A percentile compares a stretch with the other conserved stretches of the same genome.
These are phyloP conservation scores for Adoxophyes honmai DNA, from an alignment of 1,140 invertebrate genomes.

Conservation along the genomic window DNA sequence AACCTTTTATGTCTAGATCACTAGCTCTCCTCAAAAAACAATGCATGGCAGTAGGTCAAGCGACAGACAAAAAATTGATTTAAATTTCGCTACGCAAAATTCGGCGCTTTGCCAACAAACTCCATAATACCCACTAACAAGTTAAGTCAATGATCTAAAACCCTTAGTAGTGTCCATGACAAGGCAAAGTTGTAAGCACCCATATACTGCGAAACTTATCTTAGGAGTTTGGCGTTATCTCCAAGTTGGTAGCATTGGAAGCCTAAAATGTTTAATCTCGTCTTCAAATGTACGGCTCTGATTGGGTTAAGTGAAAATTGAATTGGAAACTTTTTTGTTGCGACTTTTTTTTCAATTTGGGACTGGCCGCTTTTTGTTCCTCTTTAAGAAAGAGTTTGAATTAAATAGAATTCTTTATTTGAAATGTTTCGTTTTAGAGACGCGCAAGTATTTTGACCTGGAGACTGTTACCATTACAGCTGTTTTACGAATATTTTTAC, in stretches of 20 bases:
- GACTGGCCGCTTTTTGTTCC: not conserved
- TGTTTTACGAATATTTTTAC: no score
- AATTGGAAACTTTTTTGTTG: conserved; percentile 1
- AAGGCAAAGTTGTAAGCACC: not conserved
- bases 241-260: conserved; percentile 1
- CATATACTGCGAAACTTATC: conserved; percentile 6
- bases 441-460: no score
- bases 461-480: no score
- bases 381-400: not conserved
- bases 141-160: not conserved
- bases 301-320: conserved; percentile 6
- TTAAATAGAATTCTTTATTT: conserved; percentile 3
- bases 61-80: no score
- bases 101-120: no score
- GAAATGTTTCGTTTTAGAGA: not conserved
- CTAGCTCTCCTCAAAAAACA: no score
- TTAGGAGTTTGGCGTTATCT: conserved; percentile 1
- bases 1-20: no score
- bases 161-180: conserved; percentile 5
- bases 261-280: conserved; percentile 12
- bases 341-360: conserved; percentile 2
- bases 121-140: no score
- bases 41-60: no score
- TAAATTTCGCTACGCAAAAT: no score
- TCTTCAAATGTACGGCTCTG: not conserved